Percentiles rank a stretch among this genome's conserved stretches.
phyloP scores from a whole-genome alignment of 2,888 invertebrate genomes.

The Ceramica pisi region DNA sequence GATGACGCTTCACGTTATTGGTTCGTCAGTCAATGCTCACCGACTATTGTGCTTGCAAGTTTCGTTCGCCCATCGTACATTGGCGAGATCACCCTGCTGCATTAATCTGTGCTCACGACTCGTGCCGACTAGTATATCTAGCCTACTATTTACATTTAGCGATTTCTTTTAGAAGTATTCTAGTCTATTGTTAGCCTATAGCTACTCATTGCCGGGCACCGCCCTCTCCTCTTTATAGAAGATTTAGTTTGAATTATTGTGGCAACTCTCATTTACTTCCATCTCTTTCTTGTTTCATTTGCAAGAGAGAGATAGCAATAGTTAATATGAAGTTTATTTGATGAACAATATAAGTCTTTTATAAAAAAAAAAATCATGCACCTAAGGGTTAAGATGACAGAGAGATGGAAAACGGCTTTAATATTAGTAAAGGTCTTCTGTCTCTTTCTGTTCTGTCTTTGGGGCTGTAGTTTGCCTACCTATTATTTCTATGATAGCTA shows the following conservation, averaged over 20 bases:
- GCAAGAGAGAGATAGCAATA: constrained; percentile 12
- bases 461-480: constrained; percentile 10
- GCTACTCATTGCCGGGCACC: not conserved
- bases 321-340: no score
- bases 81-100: no score
- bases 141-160: not conserved
- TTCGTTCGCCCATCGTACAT: no score
- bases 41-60: no score
- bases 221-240: not conserved
- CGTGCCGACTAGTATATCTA: not conserved
- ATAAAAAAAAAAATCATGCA: no score
- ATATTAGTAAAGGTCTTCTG: not conserved
- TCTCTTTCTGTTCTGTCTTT: constrained; percentile 16
- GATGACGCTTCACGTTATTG: no score
- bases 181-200: constrained; percentile 32
- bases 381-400: no score
- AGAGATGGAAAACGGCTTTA: constrained; percentile 3
- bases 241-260: constrained; percentile 8
- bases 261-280: not conserved
- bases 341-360: not conserved
- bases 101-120: no score
- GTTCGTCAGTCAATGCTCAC: no score
- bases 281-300: constrained; percentile 1
- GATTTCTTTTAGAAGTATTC: constrained; percentile 24
- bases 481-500: constrained; percentile 22